Evolutionary conservation across 2,797 vertebrate genomes (phyloP).

Genomic region (Morus bassanus): DNA sequence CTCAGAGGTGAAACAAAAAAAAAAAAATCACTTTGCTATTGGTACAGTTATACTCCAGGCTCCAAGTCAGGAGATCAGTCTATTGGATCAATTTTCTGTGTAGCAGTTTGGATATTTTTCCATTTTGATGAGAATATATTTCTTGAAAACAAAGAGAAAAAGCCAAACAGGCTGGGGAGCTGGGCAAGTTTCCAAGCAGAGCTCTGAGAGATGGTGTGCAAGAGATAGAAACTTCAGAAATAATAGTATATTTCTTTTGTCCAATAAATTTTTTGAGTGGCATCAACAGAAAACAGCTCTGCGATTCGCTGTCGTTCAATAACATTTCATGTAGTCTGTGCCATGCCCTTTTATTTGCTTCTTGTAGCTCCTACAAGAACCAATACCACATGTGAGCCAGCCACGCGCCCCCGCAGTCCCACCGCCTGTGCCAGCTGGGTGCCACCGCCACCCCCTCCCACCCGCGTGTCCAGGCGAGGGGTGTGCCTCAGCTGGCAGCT

Average conservation of each 20-base stretch:
- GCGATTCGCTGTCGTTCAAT: background rate
- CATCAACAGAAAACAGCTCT: background rate
- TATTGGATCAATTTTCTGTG: background rate
- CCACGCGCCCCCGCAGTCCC: background rate
- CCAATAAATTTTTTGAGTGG: background rate
- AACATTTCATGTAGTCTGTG: background rate
- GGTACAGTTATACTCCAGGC: background rate
- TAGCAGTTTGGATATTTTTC: background rate
- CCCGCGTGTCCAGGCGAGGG: rapidly evolving
- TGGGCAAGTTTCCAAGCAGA: background rate
- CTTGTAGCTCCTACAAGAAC: background rate
- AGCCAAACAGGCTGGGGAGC: background rate
- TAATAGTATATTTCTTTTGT: background rate
- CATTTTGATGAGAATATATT: background rate
- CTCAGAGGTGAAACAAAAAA: background rate
- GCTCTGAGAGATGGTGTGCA: background rate
- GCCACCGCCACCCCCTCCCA: rapidly evolving
- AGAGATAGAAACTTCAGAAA: background rate
- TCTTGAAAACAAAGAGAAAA: constrained; percentile 3
- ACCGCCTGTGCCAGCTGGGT: background rate
- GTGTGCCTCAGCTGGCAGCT: background rate
- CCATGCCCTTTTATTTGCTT: background rate
- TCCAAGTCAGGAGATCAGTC: background rate
- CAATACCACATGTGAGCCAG: rapidly evolving
- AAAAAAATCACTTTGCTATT: background rate